Conservation (phyloP, 2,797 vertebrate species). For the Pogoniulus pusillus region DNA sequence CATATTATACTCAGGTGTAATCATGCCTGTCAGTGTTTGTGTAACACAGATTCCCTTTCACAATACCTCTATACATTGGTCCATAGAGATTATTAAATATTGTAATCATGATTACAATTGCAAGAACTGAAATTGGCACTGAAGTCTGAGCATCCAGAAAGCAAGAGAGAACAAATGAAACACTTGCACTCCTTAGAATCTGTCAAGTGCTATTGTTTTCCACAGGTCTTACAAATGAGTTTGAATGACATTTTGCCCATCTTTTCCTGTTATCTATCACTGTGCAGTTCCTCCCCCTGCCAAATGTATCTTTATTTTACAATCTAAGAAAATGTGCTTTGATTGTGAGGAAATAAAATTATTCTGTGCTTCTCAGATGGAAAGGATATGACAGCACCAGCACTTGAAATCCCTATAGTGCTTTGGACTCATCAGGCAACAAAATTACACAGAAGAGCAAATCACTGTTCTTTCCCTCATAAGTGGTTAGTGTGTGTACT, state of each 20-base stretch:
- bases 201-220: background rate
- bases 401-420: background rate
- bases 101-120: background rate
- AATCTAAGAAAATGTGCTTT: background rate
- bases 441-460: background rate
- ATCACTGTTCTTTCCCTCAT: background rate
- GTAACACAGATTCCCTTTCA: background rate
- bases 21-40: background rate
- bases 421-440: background rate
- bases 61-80: background rate
- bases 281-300: fast-evolving
- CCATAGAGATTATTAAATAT: background rate
- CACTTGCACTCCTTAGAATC: background rate
- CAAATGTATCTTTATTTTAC: background rate
- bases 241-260: background rate
- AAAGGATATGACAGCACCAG: background rate
- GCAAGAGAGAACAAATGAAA: background rate
- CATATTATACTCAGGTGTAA: background rate
- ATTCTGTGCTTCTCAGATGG: background rate
- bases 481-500: background rate
- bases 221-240: background rate
- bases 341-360: background rate
- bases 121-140: background rate
- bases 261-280: background rate
- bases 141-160: background rate